Evolutionary conservation across 1,140 invertebrate genomes (phyloP), one percentile per base, ranked within the genome.

Genomic region (Hycleus phaleratus): DNA sequence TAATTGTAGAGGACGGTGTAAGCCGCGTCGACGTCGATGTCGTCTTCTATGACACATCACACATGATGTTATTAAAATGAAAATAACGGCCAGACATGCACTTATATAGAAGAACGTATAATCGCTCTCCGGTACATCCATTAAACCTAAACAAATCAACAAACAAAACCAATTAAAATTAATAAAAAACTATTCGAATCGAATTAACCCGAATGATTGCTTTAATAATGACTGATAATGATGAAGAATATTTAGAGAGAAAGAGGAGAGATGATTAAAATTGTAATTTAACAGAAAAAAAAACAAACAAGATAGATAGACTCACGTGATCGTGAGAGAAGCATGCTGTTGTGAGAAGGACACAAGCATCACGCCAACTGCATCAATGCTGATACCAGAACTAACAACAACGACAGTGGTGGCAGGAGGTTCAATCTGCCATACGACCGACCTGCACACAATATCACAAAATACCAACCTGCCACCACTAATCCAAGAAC

Each of bases 71-170:
- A 71, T 60, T 55, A 73, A 56, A 26, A 67, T 63, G 51, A 68
- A 57, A 49, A 71, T 52, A 68, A 72, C 73, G 69, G 73, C 77
- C 71, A 72, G 71, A 60, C 77, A 68, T 63, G 72, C 71, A 71
- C 71, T 71, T 67, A 75, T 75, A 66, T 77, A 75, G 67, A 78
- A 73, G 70, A 76, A 63, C 62, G 74, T 76, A 74, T 77, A 72
- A 72, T 77, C 76, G 68, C 76, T 74, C 67, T 75, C 71, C 57
- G 75, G 75, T 57, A 71, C 73, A 67, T 77, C 73, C 69, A 72
- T 68, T 63, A 63, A 69, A 72, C 78, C 78, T 79, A 56, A 12
- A 64, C 67, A 12, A 51, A 47, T 5, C 7, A 32, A 5, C 4
- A 32, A 4, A 32, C 1, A 32, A 32, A 32, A 32, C 4, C 32